Evolutionary conservation across 2,113 vertebrate species (phyloP).

Genomic region (Bucco capensis): DNA sequence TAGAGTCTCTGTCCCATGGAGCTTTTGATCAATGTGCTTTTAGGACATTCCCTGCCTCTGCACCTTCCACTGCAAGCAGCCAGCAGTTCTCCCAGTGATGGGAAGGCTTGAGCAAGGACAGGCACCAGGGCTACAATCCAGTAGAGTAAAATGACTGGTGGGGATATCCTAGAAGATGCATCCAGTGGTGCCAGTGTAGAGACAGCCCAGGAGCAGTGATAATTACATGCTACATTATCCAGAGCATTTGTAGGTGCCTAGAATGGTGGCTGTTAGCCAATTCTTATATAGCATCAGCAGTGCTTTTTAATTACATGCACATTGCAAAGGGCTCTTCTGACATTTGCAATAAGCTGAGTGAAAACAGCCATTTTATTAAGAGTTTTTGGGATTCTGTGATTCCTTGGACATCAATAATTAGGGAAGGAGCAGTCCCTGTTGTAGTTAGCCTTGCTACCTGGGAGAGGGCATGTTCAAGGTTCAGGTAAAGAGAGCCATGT

Average conservation of each 20-base stretch:
- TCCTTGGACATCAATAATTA: neutral
- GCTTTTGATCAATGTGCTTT: neutral
- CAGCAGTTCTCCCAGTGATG: neutral
- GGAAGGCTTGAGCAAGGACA: conserved; percentile 18
- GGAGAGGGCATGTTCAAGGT: neutral
- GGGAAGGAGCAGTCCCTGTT: neutral
- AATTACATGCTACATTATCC: conserved; percentile 27
- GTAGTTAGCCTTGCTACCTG: neutral
- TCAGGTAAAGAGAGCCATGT: neutral
- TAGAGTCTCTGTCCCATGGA: neutral
- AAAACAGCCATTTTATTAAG: neutral
- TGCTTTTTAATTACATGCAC: conserved; percentile 28
- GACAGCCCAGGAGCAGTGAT: conserved; percentile 14
- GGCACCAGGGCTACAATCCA: neutral
- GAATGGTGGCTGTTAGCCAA: neutral
- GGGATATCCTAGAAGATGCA: neutral
- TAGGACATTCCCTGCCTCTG: neutral
- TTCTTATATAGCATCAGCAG: neutral
- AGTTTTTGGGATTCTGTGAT: neutral
- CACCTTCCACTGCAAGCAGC: neutral
- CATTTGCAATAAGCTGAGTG: neutral
- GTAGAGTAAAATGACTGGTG: neutral
- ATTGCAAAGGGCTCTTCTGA: neutral
- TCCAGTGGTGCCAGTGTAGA: neutral
- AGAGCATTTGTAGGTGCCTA: conserved; percentile 8